Evolutionary conservation across 2,888 invertebrate genomes (phyloP), one percentile per base, ranked within the genome.

Genomic region (Idaea aversata): DNA sequence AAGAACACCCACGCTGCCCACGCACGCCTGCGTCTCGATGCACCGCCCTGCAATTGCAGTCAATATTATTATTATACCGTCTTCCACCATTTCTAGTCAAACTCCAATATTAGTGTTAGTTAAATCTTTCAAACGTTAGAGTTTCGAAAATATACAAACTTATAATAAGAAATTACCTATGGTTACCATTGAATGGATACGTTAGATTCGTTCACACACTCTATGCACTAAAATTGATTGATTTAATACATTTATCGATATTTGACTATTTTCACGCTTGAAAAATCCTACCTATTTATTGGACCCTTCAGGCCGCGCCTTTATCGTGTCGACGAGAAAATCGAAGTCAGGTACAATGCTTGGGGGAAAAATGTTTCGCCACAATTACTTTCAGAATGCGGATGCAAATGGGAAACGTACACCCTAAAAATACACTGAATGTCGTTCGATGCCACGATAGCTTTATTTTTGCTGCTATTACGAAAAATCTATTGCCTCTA

Each of bases 11-110:
- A 84, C 83, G 83, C 77, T 78, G 79, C 86, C 87, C 88, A 90
- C 91, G 90, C 88, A 90, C 91, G 90, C 90, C 85, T 88, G 89
- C 91, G 87, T 88, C 86, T 88, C 90, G 84, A 87, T 85, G 88
- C 87, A 82, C 82, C 89, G 88, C 91, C 91, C 82, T 87, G 85
- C 85, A 86, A 76, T 81, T 88, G 87, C 87, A 87, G 70, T 76
- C 66, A 80, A 74, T 71, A 85, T 85, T 87, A 85, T 69, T 79
- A 85, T 69, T 80, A 80, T 70, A 75, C 81, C 86, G 84, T 84
- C 86, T 77, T 83, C 77, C 77, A 76, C 67, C 68, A 69, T 66
- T 65, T 61, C 64, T 15, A 65, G 58, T 57, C 66, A 66, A 66
- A n/a, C 34, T 25, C 34, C 5, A 34, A 3, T 15, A 7, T 16